These are phyloP conservation scores for Conopomorpha cramerella DNA, from an alignment of 1,140 invertebrate genomes.

Conservation along the genomic window DNA sequence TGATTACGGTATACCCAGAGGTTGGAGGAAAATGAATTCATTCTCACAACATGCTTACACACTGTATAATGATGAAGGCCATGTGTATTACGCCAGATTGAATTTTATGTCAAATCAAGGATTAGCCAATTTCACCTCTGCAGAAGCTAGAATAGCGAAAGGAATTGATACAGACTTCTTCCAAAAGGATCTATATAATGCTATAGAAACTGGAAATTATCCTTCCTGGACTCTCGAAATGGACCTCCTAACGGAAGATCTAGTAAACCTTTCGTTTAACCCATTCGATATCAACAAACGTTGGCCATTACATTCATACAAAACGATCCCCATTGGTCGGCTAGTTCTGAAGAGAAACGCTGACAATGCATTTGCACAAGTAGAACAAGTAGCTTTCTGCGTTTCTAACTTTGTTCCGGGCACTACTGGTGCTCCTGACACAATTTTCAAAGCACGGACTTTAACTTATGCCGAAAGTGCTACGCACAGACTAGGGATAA, in stretches of 20 bases:
- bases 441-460: neutral
- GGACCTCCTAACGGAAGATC: constrained; percentile 51
- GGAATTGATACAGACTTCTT: constrained; percentile 70
- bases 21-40: constrained; percentile 71
- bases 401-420: constrained; percentile 81
- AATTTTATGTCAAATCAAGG: too few species aligned
- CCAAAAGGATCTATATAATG: constrained; percentile 61
- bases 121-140: constrained; percentile 64
- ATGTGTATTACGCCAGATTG: constrained; percentile 73
- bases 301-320: constrained; percentile 83
- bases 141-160: constrained; percentile 72
- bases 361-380: constrained; percentile 79
- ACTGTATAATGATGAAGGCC: constrained; percentile 65
- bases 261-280: constrained; percentile 44
- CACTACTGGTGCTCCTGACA: too few species aligned
- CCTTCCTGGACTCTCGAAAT: constrained; percentile 69
- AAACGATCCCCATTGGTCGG: constrained; percentile 81
- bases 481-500: constrained; percentile 80
- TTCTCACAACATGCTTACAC: constrained; percentile 73
- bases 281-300: constrained; percentile 71
- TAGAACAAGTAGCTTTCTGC: constrained; percentile 85
- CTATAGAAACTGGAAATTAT: constrained; percentile 37
- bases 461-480: constrained; percentile 87
- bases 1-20: constrained; percentile 87
- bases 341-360: constrained; percentile 80